Conservation (phyloP, 2,113 vertebrate species). For the Lasiurus cinereus region DNA sequence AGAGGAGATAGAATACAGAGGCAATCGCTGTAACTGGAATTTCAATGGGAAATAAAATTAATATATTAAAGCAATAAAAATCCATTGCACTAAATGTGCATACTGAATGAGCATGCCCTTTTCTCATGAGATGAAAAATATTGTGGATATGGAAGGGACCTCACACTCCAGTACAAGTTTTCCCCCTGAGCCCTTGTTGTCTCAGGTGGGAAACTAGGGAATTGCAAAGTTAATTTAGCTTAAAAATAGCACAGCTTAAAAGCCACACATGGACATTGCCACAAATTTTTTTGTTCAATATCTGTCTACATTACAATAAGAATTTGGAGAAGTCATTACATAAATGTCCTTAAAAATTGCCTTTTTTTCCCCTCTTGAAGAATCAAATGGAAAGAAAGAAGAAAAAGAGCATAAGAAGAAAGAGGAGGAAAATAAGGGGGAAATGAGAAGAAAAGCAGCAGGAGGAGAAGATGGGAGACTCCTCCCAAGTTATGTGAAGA, state of each 20-base stretch:
- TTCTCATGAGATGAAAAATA: constrained; percentile 20
- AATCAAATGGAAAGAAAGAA: not conserved
- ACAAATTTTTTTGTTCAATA: not conserved
- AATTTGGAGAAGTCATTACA: not conserved
- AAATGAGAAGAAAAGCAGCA: not conserved
- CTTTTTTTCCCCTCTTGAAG: not conserved
- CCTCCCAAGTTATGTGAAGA: not conserved
- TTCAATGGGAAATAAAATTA: constrained; percentile 60
- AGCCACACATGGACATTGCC: not conserved
- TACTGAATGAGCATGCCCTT: not conserved
- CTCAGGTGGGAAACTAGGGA: not conserved
- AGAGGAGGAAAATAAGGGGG: not conserved
- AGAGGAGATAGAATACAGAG: not conserved
- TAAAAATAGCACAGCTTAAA: constrained; percentile 9
- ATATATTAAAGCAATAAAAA: constrained; percentile 47
- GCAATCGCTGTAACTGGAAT: not conserved
- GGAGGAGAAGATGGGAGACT: not conserved
- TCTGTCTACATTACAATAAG: not conserved
- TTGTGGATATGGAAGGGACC: not conserved
- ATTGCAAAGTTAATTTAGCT: constrained; percentile 22
- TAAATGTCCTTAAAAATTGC: not conserved
- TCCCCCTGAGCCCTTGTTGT: not conserved
- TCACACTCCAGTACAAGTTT: not conserved
- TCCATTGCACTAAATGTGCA: not conserved
- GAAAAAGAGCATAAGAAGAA: not conserved